Evolutionary conservation across 2,113 vertebrate species (phyloP), one percentile per base, ranked within the genome.

Genomic region (Sinocyclocheilus maitianheensis): DNA sequence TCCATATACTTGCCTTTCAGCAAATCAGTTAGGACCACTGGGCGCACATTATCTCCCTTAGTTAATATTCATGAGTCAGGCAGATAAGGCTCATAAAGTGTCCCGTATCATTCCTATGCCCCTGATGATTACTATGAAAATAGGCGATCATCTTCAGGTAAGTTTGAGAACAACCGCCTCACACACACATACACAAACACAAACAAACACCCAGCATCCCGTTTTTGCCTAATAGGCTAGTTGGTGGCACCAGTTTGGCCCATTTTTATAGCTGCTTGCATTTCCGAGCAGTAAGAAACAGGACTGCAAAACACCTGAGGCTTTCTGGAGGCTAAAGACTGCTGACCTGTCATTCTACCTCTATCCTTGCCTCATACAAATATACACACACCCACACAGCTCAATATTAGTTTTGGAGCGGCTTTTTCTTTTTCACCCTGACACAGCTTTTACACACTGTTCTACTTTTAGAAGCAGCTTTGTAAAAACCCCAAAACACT

Each of bases 281-380:
- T 84, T 85, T 80, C 84, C 88, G 81, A 83, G 87, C 11, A 26
- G 46, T 69, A 46, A 79, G 22, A 55, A 55, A 40, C 55, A 65
- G 60, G 58, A 77, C 46, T 84, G 55, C 22, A 77, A 86, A 84
- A 46, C 77, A 84, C 85, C 82, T 62, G 58, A 48, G 60, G 87
- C 80, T 79, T 86, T 40, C 84, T 79, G n/a, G 75, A 80, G 74
- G 84, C 76, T 40, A 86, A 84, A 83, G 71, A 80, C 76, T 76
- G 24, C 81, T 80, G 75, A 84, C 51, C 80, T 62, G 58, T 80
- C 88, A 78, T 75, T 58, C 69, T 55, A 26, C 43, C 46, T 51
- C 65, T 22, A 1, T 53, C 76, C 14, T 18, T 26, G 12, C 71
- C 67, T 63, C 65, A 84, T 46, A 84, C 74, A 86, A 62, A 87